These are phyloP conservation scores for Unio pictorum DNA, from an alignment of 2,888 invertebrate species.

Conservation along the genomic window DNA sequence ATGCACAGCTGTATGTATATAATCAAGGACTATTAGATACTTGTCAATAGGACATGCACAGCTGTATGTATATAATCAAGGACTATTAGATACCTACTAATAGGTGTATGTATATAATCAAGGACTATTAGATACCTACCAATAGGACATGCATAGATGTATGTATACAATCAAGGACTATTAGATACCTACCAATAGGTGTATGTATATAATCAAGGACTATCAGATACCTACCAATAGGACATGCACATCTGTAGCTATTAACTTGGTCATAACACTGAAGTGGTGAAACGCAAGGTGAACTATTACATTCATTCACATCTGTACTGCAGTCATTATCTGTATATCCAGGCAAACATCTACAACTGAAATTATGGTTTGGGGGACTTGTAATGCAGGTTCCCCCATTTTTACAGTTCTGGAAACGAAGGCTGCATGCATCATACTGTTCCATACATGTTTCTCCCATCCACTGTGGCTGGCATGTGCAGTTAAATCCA, in stretches of 20 bases:
- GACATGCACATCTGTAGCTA: conserved; percentile 65
- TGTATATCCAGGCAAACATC: conserved; percentile 85
- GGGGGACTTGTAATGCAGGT: conserved; percentile 37
- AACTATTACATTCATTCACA: conserved; percentile 86
- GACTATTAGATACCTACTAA: no score
- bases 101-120: no score
- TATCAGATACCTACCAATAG: conserved; percentile 39
- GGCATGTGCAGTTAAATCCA: conserved; percentile 52
- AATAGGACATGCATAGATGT: no score
- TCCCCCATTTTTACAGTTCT: conserved; percentile 52
- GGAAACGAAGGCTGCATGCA: conserved; percentile 44
- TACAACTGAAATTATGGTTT: conserved; percentile 79
- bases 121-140: no score
- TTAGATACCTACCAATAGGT: no score
- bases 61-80: no score
- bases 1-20: no score
- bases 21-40: no score
- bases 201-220: background rate
- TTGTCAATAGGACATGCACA: no score
- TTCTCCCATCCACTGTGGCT: conserved; percentile 45
- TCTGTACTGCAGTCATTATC: conserved; percentile 83
- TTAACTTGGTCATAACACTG: conserved; percentile 54
- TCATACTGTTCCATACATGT: conserved; percentile 46
- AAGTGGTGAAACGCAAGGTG: conserved; percentile 76
- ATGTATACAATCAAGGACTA: no score